phyloP scores from a whole-genome alignment of 2,113 vertebrate genomes.

The Ceyx melanurus region DNA sequence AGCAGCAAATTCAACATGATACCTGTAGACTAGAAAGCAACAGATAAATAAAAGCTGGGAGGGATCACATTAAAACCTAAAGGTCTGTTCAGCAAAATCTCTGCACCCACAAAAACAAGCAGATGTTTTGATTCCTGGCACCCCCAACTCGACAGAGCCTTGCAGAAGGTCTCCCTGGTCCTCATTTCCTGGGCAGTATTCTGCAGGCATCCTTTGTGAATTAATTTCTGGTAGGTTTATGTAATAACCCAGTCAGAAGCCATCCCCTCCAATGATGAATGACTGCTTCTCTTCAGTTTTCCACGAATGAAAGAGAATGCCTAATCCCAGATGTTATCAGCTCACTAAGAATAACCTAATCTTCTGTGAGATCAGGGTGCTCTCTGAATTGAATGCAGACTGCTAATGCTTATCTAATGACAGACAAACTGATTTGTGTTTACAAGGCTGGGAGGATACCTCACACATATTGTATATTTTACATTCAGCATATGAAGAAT shows the following conservation, averaged over 20 bases:
- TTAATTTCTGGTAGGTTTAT: slow-evolving; percentile 65
- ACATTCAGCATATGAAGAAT: not conserved
- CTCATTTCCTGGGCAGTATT: slow-evolving; percentile 17
- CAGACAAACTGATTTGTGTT: not conserved
- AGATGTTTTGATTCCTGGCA: not conserved
- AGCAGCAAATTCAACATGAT: not conserved
- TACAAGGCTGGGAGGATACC: not conserved
- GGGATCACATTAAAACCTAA: not conserved
- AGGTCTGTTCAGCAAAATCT: not conserved
- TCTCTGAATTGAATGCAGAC: not conserved
- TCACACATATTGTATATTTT: not conserved
- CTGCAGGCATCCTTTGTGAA: slow-evolving; percentile 43
- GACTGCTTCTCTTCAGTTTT: slow-evolving; percentile 34
- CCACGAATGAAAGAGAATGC: slow-evolving; percentile 38
- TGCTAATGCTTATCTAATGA: slow-evolving; percentile 12
- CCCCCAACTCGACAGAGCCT: not conserved
- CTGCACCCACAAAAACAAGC: not conserved
- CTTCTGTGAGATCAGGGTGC: slow-evolving; percentile 9
- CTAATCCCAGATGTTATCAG: slow-evolving; percentile 28
- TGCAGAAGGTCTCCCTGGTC: not conserved
- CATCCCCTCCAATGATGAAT: slow-evolving; percentile 4
- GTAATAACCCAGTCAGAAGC: slow-evolving; percentile 51
- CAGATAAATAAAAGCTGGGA: slow-evolving; percentile 1
- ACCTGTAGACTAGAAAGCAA: not conserved
- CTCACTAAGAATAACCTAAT: slow-evolving; percentile 22